Conservation (phyloP, 2,888 invertebrate species). For the Xestia sexstrigata region DNA sequence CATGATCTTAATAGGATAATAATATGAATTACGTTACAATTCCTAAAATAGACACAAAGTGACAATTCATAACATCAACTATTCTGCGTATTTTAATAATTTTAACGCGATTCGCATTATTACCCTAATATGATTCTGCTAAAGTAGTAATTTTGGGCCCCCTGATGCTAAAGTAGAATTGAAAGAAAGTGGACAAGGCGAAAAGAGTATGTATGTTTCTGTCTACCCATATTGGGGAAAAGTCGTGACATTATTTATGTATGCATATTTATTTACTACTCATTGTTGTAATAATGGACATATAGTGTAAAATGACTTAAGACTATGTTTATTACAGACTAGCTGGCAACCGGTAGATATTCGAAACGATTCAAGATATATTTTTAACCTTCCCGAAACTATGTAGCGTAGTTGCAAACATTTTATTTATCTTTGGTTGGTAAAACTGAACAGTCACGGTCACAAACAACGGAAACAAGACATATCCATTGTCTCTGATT, state of each 20-base stretch:
- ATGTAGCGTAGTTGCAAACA: neutral
- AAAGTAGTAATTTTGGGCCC: too few species aligned
- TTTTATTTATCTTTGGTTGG: conserved; percentile 21
- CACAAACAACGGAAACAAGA: conserved; percentile 21
- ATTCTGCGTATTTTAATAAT: too few species aligned
- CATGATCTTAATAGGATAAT: too few species aligned
- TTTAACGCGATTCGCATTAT: too few species aligned
- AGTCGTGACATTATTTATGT: too few species aligned
- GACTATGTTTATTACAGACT: conserved; percentile 43
- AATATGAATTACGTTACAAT: too few species aligned
- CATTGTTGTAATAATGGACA: conserved; percentile 13
- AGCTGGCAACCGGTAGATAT: conserved; percentile 39
- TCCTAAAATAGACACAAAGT: too few species aligned
- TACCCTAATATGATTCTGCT: too few species aligned
- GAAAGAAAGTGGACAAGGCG: neutral
- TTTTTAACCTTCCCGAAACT: conserved; percentile 48
- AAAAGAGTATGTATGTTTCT: neutral
- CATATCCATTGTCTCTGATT: conserved; percentile 28
- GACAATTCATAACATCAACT: too few species aligned
- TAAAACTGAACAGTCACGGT: conserved; percentile 8
- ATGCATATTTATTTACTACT: too few species aligned
- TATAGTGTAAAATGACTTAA: conserved; percentile 18
- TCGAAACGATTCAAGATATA: conserved; percentile 56
- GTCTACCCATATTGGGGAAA: neutral
- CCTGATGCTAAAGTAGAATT: neutral